Percentiles rank a stretch among this genome's conserved stretches.
Conservation (phyloP, 2,113 vertebrate genomes). For the Apistogramma diplotaenia region DNA sequence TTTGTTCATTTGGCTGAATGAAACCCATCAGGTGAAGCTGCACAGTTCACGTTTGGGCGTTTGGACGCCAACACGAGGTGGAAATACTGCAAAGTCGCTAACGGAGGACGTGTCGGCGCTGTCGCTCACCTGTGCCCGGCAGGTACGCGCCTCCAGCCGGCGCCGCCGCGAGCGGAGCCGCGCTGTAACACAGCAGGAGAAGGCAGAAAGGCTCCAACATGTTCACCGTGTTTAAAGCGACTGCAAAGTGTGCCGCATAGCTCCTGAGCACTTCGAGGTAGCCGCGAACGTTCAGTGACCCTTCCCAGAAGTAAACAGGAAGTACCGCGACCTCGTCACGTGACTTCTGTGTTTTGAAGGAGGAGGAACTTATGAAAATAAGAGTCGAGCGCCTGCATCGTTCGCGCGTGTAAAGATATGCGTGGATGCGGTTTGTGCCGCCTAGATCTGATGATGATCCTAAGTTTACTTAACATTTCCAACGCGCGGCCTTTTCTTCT, state of each 20-base stretch:
- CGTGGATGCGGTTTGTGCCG: accelerated
- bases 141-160: conserved; percentile 37
- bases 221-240: background rate
- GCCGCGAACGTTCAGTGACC: accelerated
- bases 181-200: background rate
- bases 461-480: background rate
- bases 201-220: background rate
- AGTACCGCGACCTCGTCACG: background rate
- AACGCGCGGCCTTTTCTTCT: background rate
- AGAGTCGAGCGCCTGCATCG: background rate
- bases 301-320: conserved; percentile 29
- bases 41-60: accelerated
- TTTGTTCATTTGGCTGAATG: background rate
- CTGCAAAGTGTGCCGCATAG: accelerated
- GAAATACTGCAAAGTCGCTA: background rate
- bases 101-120: background rate
- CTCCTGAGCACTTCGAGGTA: background rate
- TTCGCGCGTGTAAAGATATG: background rate
- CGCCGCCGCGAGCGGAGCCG: conserved; percentile 16
- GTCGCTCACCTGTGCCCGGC: conserved; percentile 58
- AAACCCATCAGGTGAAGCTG: background rate
- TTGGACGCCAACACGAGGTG: accelerated
- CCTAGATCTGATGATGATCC: background rate
- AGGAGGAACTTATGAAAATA: background rate
- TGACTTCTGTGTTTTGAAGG: background rate